A percentile compares a stretch with the other conserved stretches of the same genome.
Conservation (phyloP, 1,140 invertebrate genomes). For the Zaprionus africanus region DNA sequence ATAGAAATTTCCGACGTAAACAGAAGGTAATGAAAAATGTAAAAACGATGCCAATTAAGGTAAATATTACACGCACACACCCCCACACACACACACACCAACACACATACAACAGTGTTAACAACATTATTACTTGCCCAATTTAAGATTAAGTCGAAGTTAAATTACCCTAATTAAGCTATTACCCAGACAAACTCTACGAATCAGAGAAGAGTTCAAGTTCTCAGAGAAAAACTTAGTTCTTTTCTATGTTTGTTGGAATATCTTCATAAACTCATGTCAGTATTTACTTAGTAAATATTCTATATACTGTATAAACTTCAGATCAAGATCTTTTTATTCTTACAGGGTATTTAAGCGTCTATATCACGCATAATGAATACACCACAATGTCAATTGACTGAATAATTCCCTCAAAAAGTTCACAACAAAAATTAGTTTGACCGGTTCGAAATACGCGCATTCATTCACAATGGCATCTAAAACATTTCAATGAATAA, state of each 20-base stretch:
- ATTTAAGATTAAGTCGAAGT: not conserved
- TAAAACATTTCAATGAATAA: not conserved
- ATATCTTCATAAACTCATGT: not conserved
- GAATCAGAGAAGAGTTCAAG: too few relatives aligned
- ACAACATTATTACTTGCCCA: conserved; percentile 8
- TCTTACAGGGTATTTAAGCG: not conserved
- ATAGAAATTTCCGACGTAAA: conserved; percentile 64
- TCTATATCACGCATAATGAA: too few relatives aligned
- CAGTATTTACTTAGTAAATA: not conserved
- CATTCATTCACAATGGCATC: not conserved
- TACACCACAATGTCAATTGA: not conserved
- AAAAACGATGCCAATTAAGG: conserved; percentile 43
- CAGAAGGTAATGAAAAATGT: conserved; percentile 36
- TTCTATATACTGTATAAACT: not conserved
- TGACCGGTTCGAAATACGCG: not conserved
- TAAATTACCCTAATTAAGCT: conserved; percentile 2
- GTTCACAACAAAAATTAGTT: not conserved
- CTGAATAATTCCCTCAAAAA: not conserved
- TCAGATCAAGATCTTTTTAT: not conserved
- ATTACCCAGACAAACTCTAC: not conserved
- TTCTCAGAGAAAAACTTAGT: not conserved
- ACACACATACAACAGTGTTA: not conserved
- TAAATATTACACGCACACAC: conserved; percentile 27
- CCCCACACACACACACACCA: conserved; percentile 9
- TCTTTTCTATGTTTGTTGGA: not conserved